These are phyloP conservation scores for Polypterus senegalus DNA, from an alignment of 2,113 vertebrate species.

Conservation along the genomic window DNA sequence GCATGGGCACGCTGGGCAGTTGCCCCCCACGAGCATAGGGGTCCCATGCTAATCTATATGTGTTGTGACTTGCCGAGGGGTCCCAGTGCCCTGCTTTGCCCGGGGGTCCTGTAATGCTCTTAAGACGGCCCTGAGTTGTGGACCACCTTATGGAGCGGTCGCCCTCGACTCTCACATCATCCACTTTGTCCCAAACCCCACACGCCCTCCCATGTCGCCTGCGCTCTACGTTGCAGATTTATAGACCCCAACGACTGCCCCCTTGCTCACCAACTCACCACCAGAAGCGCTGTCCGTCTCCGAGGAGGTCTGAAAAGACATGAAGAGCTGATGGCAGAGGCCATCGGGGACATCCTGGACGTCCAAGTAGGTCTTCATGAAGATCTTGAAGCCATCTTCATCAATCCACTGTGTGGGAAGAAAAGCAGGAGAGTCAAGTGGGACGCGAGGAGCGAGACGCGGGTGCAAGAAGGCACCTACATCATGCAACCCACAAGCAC, in stretches of 20 bases:
- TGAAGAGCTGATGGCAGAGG: conserved; percentile 64
- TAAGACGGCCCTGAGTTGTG: too few relatives aligned
- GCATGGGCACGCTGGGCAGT: too few relatives aligned
- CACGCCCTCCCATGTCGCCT: background rate
- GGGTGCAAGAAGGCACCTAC: background rate
- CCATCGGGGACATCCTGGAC: conserved; percentile 52
- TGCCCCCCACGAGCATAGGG: too few relatives aligned
- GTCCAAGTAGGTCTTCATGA: conserved; percentile 72
- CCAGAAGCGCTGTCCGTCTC: conserved; percentile 24
- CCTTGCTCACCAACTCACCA: background rate
- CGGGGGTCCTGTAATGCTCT: too few relatives aligned
- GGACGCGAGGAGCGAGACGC: background rate
- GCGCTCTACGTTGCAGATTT: background rate
- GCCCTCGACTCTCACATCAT: conserved; percentile 12
- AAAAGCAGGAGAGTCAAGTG: conserved; percentile 5
- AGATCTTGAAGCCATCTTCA: conserved; percentile 61
- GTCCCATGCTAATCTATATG: too few relatives aligned
- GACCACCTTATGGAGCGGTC: too few relatives aligned
- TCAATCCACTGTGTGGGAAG: conserved; percentile 52
- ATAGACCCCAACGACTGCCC: background rate
- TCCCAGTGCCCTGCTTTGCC: too few relatives aligned
- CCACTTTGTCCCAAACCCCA: background rate
- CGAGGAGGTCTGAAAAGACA: conserved; percentile 60
- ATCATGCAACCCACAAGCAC: too few relatives aligned
- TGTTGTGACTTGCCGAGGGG: too few relatives aligned